These are phyloP conservation scores for Anoplopoma fimbria DNA, from an alignment of 2,113 vertebrate species.

Conservation along the genomic window DNA sequence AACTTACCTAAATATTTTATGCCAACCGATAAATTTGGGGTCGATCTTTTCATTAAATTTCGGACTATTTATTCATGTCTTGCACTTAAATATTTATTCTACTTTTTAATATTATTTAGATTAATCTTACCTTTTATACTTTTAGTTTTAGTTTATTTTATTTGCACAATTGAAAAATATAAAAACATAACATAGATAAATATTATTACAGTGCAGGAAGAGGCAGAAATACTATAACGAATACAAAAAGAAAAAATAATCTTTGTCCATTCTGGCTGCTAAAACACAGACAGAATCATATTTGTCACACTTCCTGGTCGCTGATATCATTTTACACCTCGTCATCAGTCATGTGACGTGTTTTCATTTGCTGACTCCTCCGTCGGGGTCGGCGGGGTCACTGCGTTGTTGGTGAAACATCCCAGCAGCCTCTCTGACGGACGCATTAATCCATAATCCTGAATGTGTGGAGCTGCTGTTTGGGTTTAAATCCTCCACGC, in stretches of 20 bases:
- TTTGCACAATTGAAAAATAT: too few relatives aligned
- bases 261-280: background rate
- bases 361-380: background rate
- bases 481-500: constrained; percentile 34
- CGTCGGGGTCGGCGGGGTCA: constrained; percentile 27
- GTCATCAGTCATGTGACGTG: background rate
- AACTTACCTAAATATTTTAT: too few relatives aligned
- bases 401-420: background rate
- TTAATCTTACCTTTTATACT: too few relatives aligned
- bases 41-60: too few relatives aligned
- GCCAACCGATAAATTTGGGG: too few relatives aligned
- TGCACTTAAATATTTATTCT: background rate
- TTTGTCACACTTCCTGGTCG: background rate
- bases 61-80: background rate
- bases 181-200: too few relatives aligned
- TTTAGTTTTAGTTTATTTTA: too few relatives aligned
- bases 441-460: constrained; percentile 69
- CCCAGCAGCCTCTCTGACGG: constrained; percentile 31
- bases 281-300: background rate
- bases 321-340: too few relatives aligned
- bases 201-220: too few relatives aligned
- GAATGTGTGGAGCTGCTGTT: constrained; percentile 20
- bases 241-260: too few relatives aligned
- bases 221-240: too few relatives aligned
- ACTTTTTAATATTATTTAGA: background rate